phyloP scores from a whole-genome alignment of 1,140 invertebrate species.

The Pteromalus puparum region DNA sequence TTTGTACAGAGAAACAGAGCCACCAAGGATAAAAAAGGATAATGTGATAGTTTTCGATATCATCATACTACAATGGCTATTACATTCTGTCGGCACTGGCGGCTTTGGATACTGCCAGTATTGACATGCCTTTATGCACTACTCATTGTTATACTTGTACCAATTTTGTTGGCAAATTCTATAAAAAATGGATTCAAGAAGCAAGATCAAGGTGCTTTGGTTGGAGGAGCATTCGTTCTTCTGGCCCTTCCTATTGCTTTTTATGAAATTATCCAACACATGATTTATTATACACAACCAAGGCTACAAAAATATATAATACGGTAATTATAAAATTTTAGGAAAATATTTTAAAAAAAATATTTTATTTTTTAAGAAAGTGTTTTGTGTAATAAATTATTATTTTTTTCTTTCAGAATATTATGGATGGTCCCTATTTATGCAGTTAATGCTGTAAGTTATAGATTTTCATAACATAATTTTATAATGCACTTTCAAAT shows the following conservation, averaged over 20 bases:
- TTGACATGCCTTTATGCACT: conserved; percentile 87
- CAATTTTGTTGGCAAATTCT: conserved; percentile 86
- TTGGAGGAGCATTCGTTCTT: conserved; percentile 93
- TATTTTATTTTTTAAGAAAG: conserved; percentile 12
- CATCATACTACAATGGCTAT: conserved; percentile 65
- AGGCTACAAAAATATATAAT: conserved; percentile 96
- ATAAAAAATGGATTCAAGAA: conserved; percentile 83
- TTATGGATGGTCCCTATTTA: conserved; percentile 99
- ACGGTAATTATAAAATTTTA: conserved; percentile 77
- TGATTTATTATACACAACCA: conserved; percentile 95
- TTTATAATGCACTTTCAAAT: conserved; percentile 36
- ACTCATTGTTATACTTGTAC: conserved; percentile 88
- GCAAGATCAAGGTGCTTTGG: conserved; percentile 85
- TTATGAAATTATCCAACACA: conserved; percentile 95
- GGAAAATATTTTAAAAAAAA: not conserved
- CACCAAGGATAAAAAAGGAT: conserved; percentile 44
- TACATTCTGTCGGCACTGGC: conserved; percentile 83
- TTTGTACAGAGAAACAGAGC: not conserved
- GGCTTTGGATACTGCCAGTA: conserved; percentile 91
- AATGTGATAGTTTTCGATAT: conserved; percentile 54
- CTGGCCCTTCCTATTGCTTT: conserved; percentile 93
- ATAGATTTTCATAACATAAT: conserved; percentile 38
- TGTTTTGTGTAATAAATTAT: not conserved
- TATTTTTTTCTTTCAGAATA: conserved; percentile 82
- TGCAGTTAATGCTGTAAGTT: conserved; percentile 93